Conservation (phyloP, 2,888 invertebrate genomes). For the Hypena proboscidalis region DNA sequence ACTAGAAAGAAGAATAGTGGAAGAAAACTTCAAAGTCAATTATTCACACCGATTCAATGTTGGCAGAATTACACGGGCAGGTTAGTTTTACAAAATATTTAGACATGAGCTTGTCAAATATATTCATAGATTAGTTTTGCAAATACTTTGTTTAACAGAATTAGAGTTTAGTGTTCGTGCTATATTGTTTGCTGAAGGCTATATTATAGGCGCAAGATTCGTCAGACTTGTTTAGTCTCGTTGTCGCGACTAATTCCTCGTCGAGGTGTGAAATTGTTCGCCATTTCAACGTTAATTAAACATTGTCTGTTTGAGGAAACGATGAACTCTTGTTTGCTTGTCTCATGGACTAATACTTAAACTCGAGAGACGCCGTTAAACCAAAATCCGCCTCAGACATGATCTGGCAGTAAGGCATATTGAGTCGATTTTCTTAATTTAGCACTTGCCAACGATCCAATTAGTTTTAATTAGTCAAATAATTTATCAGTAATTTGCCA, state of each 20-base stretch:
- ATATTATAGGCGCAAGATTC: too few relatives aligned
- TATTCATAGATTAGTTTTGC: background rate
- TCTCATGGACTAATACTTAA: too few relatives aligned
- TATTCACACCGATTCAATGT: constrained; percentile 94
- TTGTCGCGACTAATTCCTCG: background rate
- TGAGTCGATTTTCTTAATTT: too few relatives aligned
- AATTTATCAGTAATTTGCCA: too few relatives aligned
- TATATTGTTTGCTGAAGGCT: too few relatives aligned
- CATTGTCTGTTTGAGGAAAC: constrained; percentile 1
- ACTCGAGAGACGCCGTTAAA: too few relatives aligned
- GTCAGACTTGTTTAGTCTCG: background rate
- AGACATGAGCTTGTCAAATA: too few relatives aligned
- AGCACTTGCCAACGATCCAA: too few relatives aligned
- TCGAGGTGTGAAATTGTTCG: background rate
- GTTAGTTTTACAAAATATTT: constrained; percentile 82
- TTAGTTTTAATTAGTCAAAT: too few relatives aligned
- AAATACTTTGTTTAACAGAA: background rate
- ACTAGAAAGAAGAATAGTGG: constrained; percentile 91
- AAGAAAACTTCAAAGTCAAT: constrained; percentile 94
- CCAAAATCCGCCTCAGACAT: too few relatives aligned
- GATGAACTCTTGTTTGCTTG: background rate
- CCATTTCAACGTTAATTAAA: background rate
- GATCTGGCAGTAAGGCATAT: too few relatives aligned
- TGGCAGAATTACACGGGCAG: constrained; percentile 94
- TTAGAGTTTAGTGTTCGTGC: too few relatives aligned